A percentile compares a stretch with the other conserved stretches of the same genome.
These are phyloP conservation scores for Eutrigla gurnardus DNA, from an alignment of 2,797 vertebrate genomes.

Conservation along the genomic window DNA sequence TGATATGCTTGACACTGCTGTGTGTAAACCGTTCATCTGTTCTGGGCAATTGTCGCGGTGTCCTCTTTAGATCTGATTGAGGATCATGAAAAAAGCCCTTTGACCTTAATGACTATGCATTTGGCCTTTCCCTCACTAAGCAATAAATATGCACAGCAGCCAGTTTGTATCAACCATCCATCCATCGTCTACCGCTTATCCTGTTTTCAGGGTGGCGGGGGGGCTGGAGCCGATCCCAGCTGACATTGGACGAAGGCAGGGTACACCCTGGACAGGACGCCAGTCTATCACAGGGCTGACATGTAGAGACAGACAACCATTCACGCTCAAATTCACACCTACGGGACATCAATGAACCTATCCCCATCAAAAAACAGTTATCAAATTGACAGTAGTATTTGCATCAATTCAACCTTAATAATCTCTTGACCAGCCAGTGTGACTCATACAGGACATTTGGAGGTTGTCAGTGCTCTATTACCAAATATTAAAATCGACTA, in stretches of 20 bases:
- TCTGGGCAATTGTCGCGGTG: neutral
- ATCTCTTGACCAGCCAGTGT: neutral
- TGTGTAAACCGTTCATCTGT: conserved; percentile 16
- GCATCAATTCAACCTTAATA: conserved; percentile 13
- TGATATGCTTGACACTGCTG: conserved; percentile 31
- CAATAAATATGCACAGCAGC: neutral
- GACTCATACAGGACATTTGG: conserved; percentile 19
- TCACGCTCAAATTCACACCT: too few relatives aligned
- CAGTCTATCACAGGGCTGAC: too few relatives aligned
- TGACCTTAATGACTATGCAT: neutral
- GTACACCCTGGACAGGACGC: too few relatives aligned
- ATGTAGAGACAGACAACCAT: too few relatives aligned
- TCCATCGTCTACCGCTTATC: too few relatives aligned
- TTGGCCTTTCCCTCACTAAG: neutral
- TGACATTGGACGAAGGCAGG: too few relatives aligned
- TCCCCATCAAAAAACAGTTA: neutral
- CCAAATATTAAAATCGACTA: neutral
- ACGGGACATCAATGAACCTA: too few relatives aligned
- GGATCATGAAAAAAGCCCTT: neutral
- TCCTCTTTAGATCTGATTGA: conserved; percentile 8
- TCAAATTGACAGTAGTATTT: neutral
- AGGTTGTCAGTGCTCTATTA: conserved; percentile 22
- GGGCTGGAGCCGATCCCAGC: too few relatives aligned
- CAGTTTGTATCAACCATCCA: neutral
- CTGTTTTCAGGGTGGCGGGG: too few relatives aligned